Percentiles rank a stretch among this genome's conserved stretches.
phyloP scores from a whole-genome alignment of 1,140 invertebrate species.

The Apocrypta bakeri region DNA sequence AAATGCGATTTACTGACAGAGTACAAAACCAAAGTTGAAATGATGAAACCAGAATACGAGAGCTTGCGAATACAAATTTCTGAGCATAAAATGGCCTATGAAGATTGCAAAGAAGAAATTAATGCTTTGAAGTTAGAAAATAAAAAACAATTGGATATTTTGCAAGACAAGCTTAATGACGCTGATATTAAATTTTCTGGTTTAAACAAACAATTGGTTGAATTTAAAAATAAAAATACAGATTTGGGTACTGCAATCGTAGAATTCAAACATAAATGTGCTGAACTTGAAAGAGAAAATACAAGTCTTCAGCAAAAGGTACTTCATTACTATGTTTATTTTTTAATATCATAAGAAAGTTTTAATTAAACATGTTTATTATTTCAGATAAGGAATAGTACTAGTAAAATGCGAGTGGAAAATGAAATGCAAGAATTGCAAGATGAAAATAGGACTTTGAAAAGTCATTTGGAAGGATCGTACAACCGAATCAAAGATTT shows the following conservation, averaged over 20 bases:
- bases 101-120: constrained; percentile 62
- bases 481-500: constrained; percentile 66
- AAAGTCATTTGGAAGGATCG: constrained; percentile 67
- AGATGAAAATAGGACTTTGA: constrained; percentile 62
- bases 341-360: not conserved
- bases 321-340: not conserved
- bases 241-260: constrained; percentile 52
- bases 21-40: constrained; percentile 66
- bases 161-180: constrained; percentile 58
- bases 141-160: constrained; percentile 46
- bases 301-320: constrained; percentile 55
- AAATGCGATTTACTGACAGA: constrained; percentile 67
- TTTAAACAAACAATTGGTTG: constrained; percentile 60
- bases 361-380: not conserved
- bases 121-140: constrained; percentile 57
- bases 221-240: constrained; percentile 59
- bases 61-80: constrained; percentile 58
- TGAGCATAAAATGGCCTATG: constrained; percentile 55
- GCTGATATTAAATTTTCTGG: constrained; percentile 57
- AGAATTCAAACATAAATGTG: constrained; percentile 52
- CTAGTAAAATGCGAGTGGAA: constrained; percentile 40
- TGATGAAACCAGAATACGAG: constrained; percentile 62
- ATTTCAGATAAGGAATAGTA: constrained; percentile 63
- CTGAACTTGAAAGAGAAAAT: constrained; percentile 57
- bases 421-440: constrained; percentile 51